Base-by-base conservation (phyloP, 1,140 invertebrate species). In the Andricus grossulariae region DNA sequence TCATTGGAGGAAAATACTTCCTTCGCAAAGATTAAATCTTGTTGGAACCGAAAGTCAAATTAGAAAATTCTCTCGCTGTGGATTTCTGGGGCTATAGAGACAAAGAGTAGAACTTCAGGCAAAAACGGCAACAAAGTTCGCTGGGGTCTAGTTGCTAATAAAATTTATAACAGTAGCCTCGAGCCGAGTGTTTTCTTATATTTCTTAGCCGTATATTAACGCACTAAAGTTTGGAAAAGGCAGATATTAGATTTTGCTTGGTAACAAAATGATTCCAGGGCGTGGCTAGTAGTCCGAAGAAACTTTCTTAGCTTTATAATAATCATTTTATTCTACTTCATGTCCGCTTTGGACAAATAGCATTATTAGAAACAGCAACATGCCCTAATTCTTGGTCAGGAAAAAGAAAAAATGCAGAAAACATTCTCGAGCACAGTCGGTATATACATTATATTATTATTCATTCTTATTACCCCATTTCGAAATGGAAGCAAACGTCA, bases 81-180 rank as follows among this genome's bases (percentile, higher is more conserved):
- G 2, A 32, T 66, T 66, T 39, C 7, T 5, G 25, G 15, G 15
- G 12, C 1, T n/a, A 3, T 32, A 66, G 39, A 39, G 25, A 39
- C 32, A 66, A 39, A 5, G 39, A 32, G 25, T n/a, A 16, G 25
- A 66, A 66, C 60, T 66, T 66, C 16, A 25, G 60, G 39, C 60
- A 66, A 66, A 16, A 66, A 32, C 15, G 60, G 60, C 45, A 39
- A 39, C 60, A 45, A 66, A 66, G 25, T 66, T 45, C 3, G 25
- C 16, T 25, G 25, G 15, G 60, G 25, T 66, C 39, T 66, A 66
- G 32, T 66, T 66, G 45, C 60, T 66, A 66, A 66, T 66, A 66
- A 66, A 66, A 66, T 66, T 45, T 66, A 39, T 66, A 39, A 25
- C 21, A 66, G 57, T 66, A 66, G 57, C 57, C 57, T 21, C 21